Evolutionary conservation across 2,797 vertebrate species (phyloP), one percentile per base, ranked within the genome.

Genomic region (Lacerta bilineata): DNA sequence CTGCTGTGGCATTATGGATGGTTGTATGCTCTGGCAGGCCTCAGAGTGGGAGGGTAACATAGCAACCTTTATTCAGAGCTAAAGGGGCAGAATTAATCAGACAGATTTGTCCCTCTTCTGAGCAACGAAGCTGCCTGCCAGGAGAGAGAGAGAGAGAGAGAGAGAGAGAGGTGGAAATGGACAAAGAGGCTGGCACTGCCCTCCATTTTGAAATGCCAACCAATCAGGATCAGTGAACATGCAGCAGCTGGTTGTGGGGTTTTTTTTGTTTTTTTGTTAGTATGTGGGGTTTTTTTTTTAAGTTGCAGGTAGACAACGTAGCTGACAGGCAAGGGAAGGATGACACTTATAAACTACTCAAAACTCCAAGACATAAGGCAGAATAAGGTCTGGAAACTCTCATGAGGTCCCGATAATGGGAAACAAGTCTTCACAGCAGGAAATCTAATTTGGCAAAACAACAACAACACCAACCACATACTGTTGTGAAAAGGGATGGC

Each of bases 81-180:
- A 93, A 94, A 95, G 92, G 86, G 95, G 91, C 91, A 95, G 94
- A 95, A 96, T 94, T 95, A 95, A 96, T 95, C 93, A 93, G 93
- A 50, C 90, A 90, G 90, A 94, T 94, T 95, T 93, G 93, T 95
- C 95, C 93, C 94, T 93, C 89, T 93, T 85, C 89, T 88, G 92
- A 93, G 75, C 81, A 93, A 86, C 93, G 94, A 93, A 92, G 89
- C 95, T 81, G 90, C 91, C 90, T 92, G 83, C 87, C 94, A 95
- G 83, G 91, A 92, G 93, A 92, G 88, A 95, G 82, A 88, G 93
- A 93, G 91, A 0, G 0, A 43, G 80, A 89, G 33, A 95, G 82
- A 94, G 91, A 0, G 0, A 43, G 80, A 80, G 33, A 89, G 93
- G 91, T 15, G 50, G 50, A 15, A 15, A 55, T 85, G 91, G 95